Evolutionary conservation across 2,113 vertebrate genomes (phyloP).

Genomic region (Andinoacara biseriatus): DNA sequence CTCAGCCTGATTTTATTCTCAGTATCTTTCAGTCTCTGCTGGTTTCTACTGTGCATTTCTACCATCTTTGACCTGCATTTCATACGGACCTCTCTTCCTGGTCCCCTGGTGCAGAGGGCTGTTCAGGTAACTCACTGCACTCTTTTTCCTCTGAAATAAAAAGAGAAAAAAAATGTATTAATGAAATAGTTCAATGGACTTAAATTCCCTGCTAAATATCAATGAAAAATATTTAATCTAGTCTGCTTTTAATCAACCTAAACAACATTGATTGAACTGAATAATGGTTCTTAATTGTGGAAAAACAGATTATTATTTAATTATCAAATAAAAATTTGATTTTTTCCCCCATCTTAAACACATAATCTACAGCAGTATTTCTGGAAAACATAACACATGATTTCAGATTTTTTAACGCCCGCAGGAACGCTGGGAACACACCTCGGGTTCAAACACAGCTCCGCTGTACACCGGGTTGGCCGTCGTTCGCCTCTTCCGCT

Average conservation of each 20-base stretch:
- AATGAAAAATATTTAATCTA: neutral
- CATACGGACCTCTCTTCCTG: constrained; percentile 93
- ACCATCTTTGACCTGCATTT: neutral
- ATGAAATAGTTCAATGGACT: neutral
- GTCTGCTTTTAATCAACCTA: neutral
- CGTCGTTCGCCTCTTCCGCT: constrained; percentile 96
- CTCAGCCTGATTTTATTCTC: neutral
- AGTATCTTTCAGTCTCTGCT: neutral
- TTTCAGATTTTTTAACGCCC: too few relatives aligned
- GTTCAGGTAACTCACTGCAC: constrained; percentile 97
- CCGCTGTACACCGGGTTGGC: constrained; percentile 99
- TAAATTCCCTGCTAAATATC: neutral
- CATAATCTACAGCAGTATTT: accelerated
- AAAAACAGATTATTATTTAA: neutral
- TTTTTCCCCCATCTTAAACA: neutral
- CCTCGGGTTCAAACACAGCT: constrained; percentile 97
- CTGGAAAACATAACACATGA: too few relatives aligned
- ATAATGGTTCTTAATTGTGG: too few relatives aligned
- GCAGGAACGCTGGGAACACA: constrained; percentile 52
- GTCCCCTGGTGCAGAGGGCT: constrained; percentile 96
- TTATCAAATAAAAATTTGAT: neutral
- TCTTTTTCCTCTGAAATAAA: constrained; percentile 93
- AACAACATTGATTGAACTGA: too few relatives aligned
- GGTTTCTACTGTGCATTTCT: neutral
- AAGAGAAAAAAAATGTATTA: accelerated